Conservation (phyloP, 1,140 invertebrate genomes). For the Bombus impatiens region DNA sequence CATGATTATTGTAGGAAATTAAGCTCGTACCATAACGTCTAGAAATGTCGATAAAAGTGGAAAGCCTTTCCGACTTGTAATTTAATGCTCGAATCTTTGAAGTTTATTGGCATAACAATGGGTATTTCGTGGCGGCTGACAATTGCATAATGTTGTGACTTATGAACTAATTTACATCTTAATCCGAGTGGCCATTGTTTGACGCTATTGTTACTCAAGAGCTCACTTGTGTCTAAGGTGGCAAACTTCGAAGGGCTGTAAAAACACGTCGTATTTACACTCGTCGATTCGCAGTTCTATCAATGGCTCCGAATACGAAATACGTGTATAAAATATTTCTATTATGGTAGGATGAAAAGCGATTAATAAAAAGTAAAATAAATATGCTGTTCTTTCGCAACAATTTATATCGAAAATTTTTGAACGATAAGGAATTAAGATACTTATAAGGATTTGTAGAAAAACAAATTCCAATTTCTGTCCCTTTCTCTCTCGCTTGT, state of each 20-base stretch:
- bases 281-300: constrained; percentile 43
- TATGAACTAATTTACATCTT: constrained; percentile 74
- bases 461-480: not conserved
- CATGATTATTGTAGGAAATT: not conserved
- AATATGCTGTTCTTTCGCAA: not conserved
- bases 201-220: constrained; percentile 62
- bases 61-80: constrained; percentile 6
- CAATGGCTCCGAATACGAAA: not conserved
- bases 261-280: constrained; percentile 30
- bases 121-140: constrained; percentile 48
- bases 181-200: constrained; percentile 69
- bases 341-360: not conserved
- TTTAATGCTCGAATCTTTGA: constrained; percentile 47
- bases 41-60: constrained; percentile 30
- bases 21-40: not conserved
- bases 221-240: constrained; percentile 43
- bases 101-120: constrained; percentile 67
- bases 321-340: not conserved
- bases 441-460: too few relatives aligned
- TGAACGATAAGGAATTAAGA: too few relatives aligned
- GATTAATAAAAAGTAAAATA: not conserved
- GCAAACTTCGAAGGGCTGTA: constrained; percentile 48
- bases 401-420: not conserved
- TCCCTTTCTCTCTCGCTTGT: not conserved
- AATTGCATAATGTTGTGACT: constrained; percentile 68